Evolutionary conservation across 2,797 vertebrate genomes (phyloP), one percentile per base, ranked within the genome.

Genomic region (Dryobates pubescens): DNA sequence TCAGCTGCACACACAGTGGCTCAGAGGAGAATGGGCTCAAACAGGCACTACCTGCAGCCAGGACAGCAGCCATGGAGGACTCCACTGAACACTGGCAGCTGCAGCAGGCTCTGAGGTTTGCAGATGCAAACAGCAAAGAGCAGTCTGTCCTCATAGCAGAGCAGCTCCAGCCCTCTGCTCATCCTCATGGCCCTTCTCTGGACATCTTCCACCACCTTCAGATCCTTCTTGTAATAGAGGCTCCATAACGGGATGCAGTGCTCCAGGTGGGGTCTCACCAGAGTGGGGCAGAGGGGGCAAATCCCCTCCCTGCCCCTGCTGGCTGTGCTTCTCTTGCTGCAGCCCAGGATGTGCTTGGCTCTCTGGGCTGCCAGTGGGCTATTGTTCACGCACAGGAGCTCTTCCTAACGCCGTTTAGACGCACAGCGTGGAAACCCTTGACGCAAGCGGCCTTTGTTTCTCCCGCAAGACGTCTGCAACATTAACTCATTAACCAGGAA

Each of bases 361-460:
- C 38, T 38, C 38, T 38, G 38, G 38, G 38, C 38, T 38, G 38
- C 38, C 38, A 13, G 38, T 13, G 12, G 54, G 76, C 67, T 88
- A 30, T 26, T 91, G 90, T 65, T 95, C 95, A 68, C 68, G 51
- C 64, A 47, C 64, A 34, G 5, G 9, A 57, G 63, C 26, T 51
- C 90, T 93, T 95, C 87, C 90, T 88, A 86, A 6, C 7, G 0
- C 17, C 3, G 1, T 58, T 54, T 71, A 38, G 94, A 79, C 9
- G 73, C 89, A 86, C 73, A 76, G 26, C 43, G 3, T 22, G 34
- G 73, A 84, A 91, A 75, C 85, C 62, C 94, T 57, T 95, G 94
- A 96, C 64, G 92, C 87, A 96, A 81, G 71, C 5, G 3, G 85
- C 80, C 82, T 93, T 88, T 92, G 91, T 86, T 80, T 86, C 91